phyloP scores from a whole-genome alignment of 2,888 invertebrate species.

The Ditylenchus weischeri region DNA sequence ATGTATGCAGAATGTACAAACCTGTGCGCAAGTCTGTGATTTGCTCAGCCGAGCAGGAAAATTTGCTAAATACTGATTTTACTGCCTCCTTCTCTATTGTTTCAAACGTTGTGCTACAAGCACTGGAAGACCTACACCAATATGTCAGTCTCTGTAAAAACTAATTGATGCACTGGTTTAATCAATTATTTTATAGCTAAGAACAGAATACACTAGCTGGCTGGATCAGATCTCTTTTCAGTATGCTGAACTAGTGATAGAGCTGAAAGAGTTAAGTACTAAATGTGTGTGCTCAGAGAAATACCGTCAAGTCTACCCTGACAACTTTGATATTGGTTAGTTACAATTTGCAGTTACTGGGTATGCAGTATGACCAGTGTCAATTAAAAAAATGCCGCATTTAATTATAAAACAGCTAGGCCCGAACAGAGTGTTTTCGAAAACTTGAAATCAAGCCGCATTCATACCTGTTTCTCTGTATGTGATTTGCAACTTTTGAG shows the following conservation, averaged over 20 bases:
- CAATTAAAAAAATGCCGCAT: too few species aligned
- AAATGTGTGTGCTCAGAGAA: neutral
- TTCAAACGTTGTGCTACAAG: neutral
- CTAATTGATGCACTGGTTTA: neutral
- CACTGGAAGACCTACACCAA: constrained; percentile 1
- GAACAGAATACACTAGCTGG: neutral
- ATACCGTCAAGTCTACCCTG: neutral
- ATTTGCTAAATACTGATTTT: constrained; percentile 5
- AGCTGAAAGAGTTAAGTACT: neutral
- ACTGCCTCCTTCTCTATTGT: neutral
- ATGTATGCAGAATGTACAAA: constrained; percentile 4
- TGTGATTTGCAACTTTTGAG: too few species aligned
- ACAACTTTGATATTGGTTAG: constrained; percentile 18
- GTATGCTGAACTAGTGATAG: neutral
- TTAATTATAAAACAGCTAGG: too few species aligned
- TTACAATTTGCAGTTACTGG: neutral
- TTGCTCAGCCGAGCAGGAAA: constrained; percentile 4
- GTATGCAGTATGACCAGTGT: neutral
- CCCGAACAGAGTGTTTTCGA: too few species aligned
- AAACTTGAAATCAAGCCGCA: too few species aligned
- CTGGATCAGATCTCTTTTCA: neutral
- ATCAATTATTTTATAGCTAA: neutral
- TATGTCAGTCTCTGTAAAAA: neutral
- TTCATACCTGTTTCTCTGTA: too few species aligned
- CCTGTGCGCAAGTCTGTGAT: neutral